Evolutionary conservation across 2,797 vertebrate species (phyloP), one percentile per base, ranked within the genome.

Genomic region (Allobates femoralis): DNA sequence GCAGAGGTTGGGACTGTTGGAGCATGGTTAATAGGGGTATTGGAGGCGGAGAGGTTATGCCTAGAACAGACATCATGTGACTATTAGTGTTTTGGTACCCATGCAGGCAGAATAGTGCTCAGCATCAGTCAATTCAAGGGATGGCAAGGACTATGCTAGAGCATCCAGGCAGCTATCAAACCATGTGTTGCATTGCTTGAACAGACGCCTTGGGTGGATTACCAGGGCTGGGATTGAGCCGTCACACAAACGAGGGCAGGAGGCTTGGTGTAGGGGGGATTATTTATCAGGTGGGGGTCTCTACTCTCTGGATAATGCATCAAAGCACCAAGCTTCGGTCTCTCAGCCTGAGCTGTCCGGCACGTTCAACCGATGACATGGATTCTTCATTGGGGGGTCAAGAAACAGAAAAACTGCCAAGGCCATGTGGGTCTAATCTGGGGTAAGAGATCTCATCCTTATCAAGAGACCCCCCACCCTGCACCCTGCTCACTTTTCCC

Each of bases 241-340:
- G 78, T 88, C 86, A 88, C 58, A 85, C 58, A 88, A 85, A 81
- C 77, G 6, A 88, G 86, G 86, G 78, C 86, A 88, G 71, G 77
- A 85, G 83, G 82, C 83, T 88, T 85, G 86, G 86, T 87, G 81
- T 83, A 80, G 78, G 86, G 82, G 78, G 83, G 83, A 81, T 88
- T 88, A 84, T 76, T 75, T 76, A 62, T 75, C 77, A 85, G 83
- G 77, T 55, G 69, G 83, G 82, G 77, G 82, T 85, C 78, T 82
- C 71, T 75, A 69, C 34, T 75, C 69, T 76, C 56, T 81, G 86
- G 82, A 88, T 80, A 88, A 87, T 88, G 86, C 82, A 88, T 81
- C 86, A 88, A 88, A 88, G 86, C 83, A 88, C 78, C 82, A 88
- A 88, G 83, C 83, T 85, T 18, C 86, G 86, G 26, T 88, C 86